Evolutionary conservation across 1,140 invertebrate genomes (phyloP).

Genomic region (Lithobius niger): DNA sequence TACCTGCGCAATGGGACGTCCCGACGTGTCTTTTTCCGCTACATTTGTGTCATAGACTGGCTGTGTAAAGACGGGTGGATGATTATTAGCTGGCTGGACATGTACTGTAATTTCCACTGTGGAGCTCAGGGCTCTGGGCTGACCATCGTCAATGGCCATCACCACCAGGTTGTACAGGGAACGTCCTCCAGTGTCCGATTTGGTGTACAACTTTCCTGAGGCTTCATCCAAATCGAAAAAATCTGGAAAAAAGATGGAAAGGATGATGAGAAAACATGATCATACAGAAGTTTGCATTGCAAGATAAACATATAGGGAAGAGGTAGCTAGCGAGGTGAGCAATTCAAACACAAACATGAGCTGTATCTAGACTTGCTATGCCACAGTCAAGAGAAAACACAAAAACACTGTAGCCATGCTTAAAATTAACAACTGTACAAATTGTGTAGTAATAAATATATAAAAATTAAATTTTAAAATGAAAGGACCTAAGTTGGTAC

Average conservation of each 20-base stretch:
- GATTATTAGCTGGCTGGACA: slow-evolving; percentile 33
- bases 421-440: too few relatives aligned
- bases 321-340: too few relatives aligned
- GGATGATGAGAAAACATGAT: too few relatives aligned
- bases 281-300: too few relatives aligned
- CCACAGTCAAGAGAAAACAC: too few relatives aligned
- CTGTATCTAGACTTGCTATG: too few relatives aligned
- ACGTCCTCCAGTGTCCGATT: slow-evolving; percentile 26
- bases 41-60: slow-evolving; percentile 21
- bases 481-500: too few relatives aligned
- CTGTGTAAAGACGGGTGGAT: slow-evolving; percentile 31
- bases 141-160: slow-evolving; percentile 32
- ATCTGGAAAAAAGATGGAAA: slow-evolving; percentile 11
- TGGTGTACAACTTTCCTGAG: slow-evolving; percentile 22
- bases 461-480: too few relatives aligned
- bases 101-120: slow-evolving; percentile 27
- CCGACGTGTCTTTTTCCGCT: slow-evolving; percentile 19
- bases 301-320: too few relatives aligned
- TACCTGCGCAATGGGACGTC: slow-evolving; percentile 19
- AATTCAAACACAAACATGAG: too few relatives aligned
- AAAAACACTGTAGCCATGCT: too few relatives aligned
- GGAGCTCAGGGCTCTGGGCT: slow-evolving; percentile 20
- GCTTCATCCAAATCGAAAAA: slow-evolving; percentile 23
- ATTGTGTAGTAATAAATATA: too few relatives aligned
- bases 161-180: slow-evolving; percentile 28